Evolutionary conservation across 1,140 invertebrate species (phyloP).

Genomic region (Hetaerina americana): DNA sequence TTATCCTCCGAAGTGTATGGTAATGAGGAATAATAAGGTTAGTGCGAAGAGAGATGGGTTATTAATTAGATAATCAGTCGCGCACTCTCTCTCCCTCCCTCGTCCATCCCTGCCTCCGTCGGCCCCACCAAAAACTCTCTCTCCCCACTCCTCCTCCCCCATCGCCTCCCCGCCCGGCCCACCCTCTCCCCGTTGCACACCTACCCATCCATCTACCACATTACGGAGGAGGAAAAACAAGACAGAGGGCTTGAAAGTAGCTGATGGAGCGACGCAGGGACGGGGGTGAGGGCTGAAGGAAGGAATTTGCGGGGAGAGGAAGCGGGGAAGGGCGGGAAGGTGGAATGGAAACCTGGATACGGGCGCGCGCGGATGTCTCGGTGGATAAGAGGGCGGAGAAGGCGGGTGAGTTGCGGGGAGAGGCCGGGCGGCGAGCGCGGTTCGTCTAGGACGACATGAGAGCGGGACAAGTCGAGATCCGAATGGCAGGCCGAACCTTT

Average conservation of each 20-base stretch:
- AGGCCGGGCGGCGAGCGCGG: too few relatives aligned
- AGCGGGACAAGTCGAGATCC: too few relatives aligned
- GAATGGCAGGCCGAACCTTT: too few relatives aligned
- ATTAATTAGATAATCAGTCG: slow-evolving; percentile 12
- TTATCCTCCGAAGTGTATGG: slow-evolving; percentile 3
- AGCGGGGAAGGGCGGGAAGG: neutral
- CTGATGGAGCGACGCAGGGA: too few relatives aligned
- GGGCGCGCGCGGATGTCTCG: too few relatives aligned
- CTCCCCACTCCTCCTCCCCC: too few relatives aligned
- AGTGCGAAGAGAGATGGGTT: slow-evolving; percentile 11
- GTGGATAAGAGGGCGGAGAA: neutral
- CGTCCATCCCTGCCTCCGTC: too few relatives aligned
- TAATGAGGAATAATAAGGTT: slow-evolving; percentile 11
- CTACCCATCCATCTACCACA: neutral
- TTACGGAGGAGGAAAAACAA: neutral
- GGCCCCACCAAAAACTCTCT: neutral
- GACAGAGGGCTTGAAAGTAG: neutral
- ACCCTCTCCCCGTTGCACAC: neutral
- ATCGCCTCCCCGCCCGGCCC: neutral
- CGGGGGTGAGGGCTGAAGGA: neutral
- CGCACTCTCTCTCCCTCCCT: too few relatives aligned
- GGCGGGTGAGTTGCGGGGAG: neutral
- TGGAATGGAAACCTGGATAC: neutral
- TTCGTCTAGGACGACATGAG: too few relatives aligned
- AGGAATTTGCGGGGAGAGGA: neutral